A percentile compares a stretch with the other conserved stretches of the same genome.
These are phyloP conservation scores for Brachionus plicatilis DNA, from an alignment of 1,140 invertebrate genomes.

Conservation along the genomic window DNA sequence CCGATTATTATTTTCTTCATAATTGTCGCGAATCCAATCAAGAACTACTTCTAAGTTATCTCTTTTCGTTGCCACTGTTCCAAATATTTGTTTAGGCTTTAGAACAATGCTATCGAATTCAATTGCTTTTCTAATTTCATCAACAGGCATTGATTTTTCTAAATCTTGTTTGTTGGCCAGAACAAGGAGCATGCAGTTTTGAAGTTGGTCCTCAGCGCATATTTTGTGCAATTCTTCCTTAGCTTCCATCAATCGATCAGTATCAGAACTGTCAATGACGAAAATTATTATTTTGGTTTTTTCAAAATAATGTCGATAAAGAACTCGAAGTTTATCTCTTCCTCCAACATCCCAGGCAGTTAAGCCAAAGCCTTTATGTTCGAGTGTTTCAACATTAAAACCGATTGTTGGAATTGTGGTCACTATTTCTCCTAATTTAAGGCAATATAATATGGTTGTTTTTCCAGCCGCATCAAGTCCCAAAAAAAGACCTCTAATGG, in stretches of 20 bases:
- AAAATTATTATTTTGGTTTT: conserved; percentile 50
- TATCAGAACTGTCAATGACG: conserved; percentile 50
- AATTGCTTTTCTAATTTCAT: conserved; percentile 71
- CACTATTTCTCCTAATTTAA: conserved; percentile 75
- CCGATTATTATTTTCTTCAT: neutral
- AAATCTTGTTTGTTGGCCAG: conserved; percentile 38
- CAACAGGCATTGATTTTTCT: neutral
- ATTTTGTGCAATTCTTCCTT: conserved; percentile 46
- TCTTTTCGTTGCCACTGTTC: neutral
- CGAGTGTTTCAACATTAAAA: conserved; percentile 89
- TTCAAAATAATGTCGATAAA: conserved; percentile 52
- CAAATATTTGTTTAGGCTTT: neutral
- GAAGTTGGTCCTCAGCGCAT: conserved; percentile 59
- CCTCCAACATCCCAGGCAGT: conserved; percentile 59
- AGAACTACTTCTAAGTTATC: neutral
- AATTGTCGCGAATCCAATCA: neutral
- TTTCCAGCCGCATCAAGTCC: conserved; percentile 52
- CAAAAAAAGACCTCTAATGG: conserved; percentile 63
- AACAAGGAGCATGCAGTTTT: conserved; percentile 62
- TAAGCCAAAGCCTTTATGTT: conserved; percentile 60
- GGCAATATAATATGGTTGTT: conserved; percentile 67
- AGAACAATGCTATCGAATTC: neutral
- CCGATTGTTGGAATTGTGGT: conserved; percentile 54
- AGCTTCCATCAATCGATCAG: conserved; percentile 48
- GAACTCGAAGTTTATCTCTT: conserved; percentile 51